Evolutionary conservation across 2,113 vertebrate genomes (phyloP).

Genomic region (Lipotes vexillifer): DNA sequence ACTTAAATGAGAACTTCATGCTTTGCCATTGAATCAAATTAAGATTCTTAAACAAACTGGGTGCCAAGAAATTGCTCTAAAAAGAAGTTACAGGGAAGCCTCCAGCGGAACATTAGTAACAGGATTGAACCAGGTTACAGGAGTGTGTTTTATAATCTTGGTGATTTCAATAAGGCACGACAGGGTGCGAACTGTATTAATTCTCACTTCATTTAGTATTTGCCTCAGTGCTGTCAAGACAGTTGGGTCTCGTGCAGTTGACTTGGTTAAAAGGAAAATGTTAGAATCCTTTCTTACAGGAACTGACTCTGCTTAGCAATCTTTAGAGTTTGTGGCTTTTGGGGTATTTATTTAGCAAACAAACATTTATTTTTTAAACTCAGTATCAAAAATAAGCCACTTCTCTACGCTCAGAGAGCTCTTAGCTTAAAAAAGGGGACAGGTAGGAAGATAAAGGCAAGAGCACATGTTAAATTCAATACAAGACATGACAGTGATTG

Average conservation of each 20-base stretch:
- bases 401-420: background rate
- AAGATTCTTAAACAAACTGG: conserved; percentile 8
- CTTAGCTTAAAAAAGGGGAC: background rate
- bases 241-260: background rate
- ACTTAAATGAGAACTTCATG: conserved; percentile 24
- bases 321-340: conserved; percentile 32
- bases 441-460: background rate
- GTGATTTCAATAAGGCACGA: conserved; percentile 60
- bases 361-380: conserved; percentile 4
- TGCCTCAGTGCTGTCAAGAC: conserved; percentile 26
- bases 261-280: conserved; percentile 43
- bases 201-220: conserved; percentile 60
- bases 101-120: conserved; percentile 29
- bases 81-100: background rate
- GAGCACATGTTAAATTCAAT: background rate
- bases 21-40: conserved; percentile 38
- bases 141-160: conserved; percentile 29
- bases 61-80: conserved; percentile 8
- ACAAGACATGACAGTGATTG: background rate
- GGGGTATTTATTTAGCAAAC: conserved; percentile 5
- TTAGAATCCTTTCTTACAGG: background rate
- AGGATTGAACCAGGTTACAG: conserved; percentile 53
- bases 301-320: conserved; percentile 14
- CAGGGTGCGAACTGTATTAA: conserved; percentile 44
- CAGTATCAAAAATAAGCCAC: background rate